Evolutionary conservation across 2,113 vertebrate genomes (phyloP).

Genomic region (Takifugu bimaculatus): DNA sequence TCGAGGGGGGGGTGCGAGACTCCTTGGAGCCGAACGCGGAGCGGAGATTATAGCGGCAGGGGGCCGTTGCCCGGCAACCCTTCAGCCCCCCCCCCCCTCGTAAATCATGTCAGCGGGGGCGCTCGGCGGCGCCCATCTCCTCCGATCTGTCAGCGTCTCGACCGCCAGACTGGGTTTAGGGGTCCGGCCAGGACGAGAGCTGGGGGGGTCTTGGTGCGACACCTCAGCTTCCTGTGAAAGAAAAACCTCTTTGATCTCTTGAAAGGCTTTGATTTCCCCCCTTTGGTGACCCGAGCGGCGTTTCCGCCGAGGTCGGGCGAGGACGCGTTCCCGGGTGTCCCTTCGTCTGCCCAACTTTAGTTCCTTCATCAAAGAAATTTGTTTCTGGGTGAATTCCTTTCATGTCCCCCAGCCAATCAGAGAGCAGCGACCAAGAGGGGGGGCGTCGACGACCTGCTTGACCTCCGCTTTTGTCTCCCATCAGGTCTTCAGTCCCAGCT

Average conservation of each 20-base stretch:
- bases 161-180: constrained; percentile 7
- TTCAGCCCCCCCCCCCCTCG: constrained; percentile 52
- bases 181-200: constrained; percentile 15
- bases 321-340: no score
- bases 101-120: constrained; percentile 69
- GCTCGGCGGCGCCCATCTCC: constrained; percentile 52
- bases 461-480: no score
- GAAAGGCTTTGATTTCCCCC: no score
- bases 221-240: constrained; percentile 14
- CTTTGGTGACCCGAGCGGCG: no score
- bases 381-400: no score
- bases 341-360: no score
- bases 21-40: constrained; percentile 65
- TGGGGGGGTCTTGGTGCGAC: constrained; percentile 1
- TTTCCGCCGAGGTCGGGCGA: no score
- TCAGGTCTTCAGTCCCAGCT: no score
- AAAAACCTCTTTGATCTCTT: not conserved
- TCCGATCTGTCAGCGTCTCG: constrained; percentile 51
- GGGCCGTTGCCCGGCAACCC: constrained; percentile 68
- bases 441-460: no score
- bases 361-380: no score
- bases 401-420: no score
- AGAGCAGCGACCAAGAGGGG: no score
- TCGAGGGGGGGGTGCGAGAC: constrained; percentile 52
- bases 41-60: constrained; percentile 70